A percentile compares a stretch with the other conserved stretches of the same genome.
Evolutionary conservation across 2,797 vertebrate species (phyloP).

Genomic region (Mycteria americana): DNA sequence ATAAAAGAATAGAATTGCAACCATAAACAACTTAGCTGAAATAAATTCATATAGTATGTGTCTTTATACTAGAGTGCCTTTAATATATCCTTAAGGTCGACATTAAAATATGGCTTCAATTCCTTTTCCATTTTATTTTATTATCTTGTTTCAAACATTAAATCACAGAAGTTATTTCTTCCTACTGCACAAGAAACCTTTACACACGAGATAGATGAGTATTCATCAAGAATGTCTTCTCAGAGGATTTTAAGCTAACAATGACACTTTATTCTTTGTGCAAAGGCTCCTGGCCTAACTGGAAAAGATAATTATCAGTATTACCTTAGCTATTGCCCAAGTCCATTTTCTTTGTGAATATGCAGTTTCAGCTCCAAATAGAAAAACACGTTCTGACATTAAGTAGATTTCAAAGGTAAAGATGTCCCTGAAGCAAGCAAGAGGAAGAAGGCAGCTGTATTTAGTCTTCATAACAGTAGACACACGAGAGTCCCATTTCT

Average conservation of each 20-base stretch:
- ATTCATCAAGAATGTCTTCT: neutral
- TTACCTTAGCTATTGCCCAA: conserved; percentile 90
- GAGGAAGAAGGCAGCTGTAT: conserved; percentile 31
- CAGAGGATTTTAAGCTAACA: conserved; percentile 1
- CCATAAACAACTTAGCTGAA: neutral
- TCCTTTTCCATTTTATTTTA: conserved; percentile 2
- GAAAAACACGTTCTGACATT: conserved; percentile 85
- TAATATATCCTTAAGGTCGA: neutral
- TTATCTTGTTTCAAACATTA: neutral
- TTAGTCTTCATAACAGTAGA: conserved; percentile 26
- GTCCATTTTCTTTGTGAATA: conserved; percentile 90
- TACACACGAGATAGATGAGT: neutral
- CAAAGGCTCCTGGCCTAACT: conserved; percentile 31
- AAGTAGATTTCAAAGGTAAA: conserved; percentile 93
- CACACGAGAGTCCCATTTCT: neutral
- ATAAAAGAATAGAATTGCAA: neutral
- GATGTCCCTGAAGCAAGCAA: conserved; percentile 78
- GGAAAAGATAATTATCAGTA: conserved; percentile 35
- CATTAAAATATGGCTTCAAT: neutral
- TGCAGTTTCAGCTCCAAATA: conserved; percentile 86
- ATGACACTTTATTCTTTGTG: neutral
- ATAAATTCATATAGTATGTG: neutral
- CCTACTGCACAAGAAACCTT: neutral
- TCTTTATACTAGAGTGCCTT: neutral
- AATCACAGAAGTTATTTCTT: conserved; percentile 22